A percentile compares a stretch with the other conserved stretches of the same genome.
Evolutionary conservation across 2,888 invertebrate genomes (phyloP).

Genomic region (Drosophila incognita): DNA sequence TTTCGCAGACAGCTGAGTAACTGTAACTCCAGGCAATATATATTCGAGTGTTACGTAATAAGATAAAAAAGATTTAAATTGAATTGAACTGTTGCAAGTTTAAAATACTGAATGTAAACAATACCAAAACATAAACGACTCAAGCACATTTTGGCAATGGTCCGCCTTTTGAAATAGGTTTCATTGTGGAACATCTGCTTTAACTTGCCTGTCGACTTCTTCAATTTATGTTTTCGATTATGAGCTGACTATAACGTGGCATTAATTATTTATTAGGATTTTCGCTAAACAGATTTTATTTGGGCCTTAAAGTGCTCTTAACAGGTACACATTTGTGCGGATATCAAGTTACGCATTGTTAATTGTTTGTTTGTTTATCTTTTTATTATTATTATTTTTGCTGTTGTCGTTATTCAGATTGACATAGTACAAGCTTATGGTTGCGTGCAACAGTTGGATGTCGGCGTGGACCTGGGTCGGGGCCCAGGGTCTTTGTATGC

Average conservation of each 20-base stretch:
- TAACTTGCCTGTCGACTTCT: neutral
- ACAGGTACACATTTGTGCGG: constrained; percentile 19
- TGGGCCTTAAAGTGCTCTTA: constrained; percentile 1
- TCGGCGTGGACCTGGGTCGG: constrained; percentile 6
- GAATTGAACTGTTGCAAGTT: neutral
- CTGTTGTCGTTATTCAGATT: constrained; percentile 28
- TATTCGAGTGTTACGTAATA: neutral
- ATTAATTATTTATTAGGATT: constrained; percentile 36
- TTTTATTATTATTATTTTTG: neutral
- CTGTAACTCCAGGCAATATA: neutral
- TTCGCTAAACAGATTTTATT: neutral
- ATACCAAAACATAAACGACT: neutral
- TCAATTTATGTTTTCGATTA: constrained; percentile 9
- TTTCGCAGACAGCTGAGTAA: neutral
- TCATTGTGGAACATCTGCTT: neutral
- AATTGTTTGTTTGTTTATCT: neutral
- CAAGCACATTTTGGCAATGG: neutral
- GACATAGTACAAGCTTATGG: constrained; percentile 14
- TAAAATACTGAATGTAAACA: neutral
- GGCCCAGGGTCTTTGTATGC: constrained; percentile 28
- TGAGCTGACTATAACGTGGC: neutral
- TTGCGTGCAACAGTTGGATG: constrained; percentile 37
- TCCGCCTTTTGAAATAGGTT: neutral
- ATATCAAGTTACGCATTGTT: constrained; percentile 40
- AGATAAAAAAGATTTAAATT: neutral